These are phyloP conservation scores for Ctenicera cuprea DNA, from an alignment of 2,888 invertebrate genomes.

Conservation along the genomic window DNA sequence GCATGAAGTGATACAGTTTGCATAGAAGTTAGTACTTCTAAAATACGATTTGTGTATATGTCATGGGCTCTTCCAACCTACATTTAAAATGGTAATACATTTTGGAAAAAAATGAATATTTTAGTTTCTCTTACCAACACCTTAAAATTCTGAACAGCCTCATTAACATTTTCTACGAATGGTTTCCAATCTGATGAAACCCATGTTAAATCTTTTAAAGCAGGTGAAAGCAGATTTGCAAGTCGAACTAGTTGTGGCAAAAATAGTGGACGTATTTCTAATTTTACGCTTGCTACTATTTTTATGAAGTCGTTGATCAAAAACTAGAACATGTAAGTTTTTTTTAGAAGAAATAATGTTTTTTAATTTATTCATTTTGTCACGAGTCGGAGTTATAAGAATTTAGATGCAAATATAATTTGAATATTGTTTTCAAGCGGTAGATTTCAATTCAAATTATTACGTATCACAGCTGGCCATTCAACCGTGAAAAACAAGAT, in stretches of 20 bases:
- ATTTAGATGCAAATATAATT: no score
- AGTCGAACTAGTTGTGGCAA: constrained; percentile 91
- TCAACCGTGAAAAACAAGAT: no score
- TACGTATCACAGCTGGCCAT: no score
- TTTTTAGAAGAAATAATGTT: no score
- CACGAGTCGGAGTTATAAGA: no score
- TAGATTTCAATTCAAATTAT: no score
- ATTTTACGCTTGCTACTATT: constrained; percentile 84
- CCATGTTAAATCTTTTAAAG: constrained; percentile 89
- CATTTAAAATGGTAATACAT: background rate
- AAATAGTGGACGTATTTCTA: constrained; percentile 93
- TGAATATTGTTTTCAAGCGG: no score
- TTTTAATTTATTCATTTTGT: no score
- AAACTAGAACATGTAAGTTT: constrained; percentile 74
- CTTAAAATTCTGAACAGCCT: constrained; percentile 88
- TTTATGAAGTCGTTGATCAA: constrained; percentile 85
- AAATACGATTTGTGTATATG: constrained; percentile 92
- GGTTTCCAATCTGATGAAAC: constrained; percentile 88
- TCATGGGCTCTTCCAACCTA: constrained; percentile 88
- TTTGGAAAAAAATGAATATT: no score
- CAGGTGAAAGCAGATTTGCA: constrained; percentile 88
- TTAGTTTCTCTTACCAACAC: constrained; percentile 74
- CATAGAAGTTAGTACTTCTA: constrained; percentile 92
- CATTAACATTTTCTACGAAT: constrained; percentile 85
- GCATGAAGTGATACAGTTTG: constrained; percentile 88